These are phyloP conservation scores for Anguilla anguilla DNA, from an alignment of 2,797 vertebrate species.

Conservation along the genomic window DNA sequence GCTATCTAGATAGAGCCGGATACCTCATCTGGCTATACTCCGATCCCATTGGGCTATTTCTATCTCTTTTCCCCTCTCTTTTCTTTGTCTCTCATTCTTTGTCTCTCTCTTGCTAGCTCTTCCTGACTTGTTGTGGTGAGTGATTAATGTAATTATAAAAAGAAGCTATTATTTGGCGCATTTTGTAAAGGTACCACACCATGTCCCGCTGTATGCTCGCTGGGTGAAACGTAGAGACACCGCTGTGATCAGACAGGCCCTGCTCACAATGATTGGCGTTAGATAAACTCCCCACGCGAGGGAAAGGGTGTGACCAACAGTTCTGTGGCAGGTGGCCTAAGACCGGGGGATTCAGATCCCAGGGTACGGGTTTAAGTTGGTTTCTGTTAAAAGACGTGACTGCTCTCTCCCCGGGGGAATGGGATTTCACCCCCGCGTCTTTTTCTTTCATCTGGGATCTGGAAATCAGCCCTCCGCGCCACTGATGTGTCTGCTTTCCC, in stretches of 20 bases:
- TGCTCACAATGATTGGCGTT: neutral
- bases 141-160: neutral
- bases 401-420: neutral
- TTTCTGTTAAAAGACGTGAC: neutral
- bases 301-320: neutral
- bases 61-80: neutral
- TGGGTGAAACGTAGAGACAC: neutral
- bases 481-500: neutral
- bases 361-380: neutral
- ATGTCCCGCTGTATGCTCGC: neutral
- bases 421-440: neutral
- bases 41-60: neutral
- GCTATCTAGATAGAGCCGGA: neutral
- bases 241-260: neutral
- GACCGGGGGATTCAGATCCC: neutral
- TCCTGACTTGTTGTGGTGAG: neutral
- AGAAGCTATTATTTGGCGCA: neutral
- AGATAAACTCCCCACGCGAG: neutral
- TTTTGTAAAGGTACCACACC: neutral
- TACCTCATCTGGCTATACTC: slow-evolving; percentile 7
- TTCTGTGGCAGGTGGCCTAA: neutral
- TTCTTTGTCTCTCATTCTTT: neutral
- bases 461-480: neutral
- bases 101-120: neutral
- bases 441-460: neutral